A percentile compares a stretch with the other conserved stretches of the same genome.
Conservation (phyloP, 1,140 invertebrate genomes). For the Listronotus oregonensis region DNA sequence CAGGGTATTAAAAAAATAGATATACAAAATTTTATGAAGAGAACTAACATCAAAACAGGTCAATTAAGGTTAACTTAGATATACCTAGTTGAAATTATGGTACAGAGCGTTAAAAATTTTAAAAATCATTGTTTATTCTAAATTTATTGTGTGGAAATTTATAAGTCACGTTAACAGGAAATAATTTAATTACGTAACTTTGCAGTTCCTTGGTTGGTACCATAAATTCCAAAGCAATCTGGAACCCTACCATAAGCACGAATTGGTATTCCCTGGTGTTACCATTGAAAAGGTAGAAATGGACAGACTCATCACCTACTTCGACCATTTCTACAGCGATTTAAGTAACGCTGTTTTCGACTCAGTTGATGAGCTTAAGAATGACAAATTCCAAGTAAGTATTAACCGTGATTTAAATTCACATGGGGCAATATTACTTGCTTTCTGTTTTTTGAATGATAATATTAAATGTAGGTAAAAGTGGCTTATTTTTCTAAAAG, state of each 20-base stretch:
- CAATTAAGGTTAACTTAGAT: no score
- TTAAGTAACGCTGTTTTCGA: slow-evolving; percentile 66
- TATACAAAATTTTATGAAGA: no score
- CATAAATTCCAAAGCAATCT: slow-evolving; percentile 51
- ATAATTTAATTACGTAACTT: background rate
- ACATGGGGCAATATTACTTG: background rate
- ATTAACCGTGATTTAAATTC: background rate
- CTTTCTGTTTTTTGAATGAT: no score
- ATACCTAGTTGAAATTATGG: no score
- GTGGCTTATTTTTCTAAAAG: no score
- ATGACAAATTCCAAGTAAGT: slow-evolving; percentile 35
- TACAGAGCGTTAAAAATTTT: no score
- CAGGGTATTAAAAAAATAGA: no score
- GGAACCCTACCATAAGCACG: slow-evolving; percentile 63
- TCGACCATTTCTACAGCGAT: slow-evolving; percentile 70
- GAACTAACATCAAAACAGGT: no score
- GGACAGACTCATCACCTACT: slow-evolving; percentile 71
- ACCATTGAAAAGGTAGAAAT: slow-evolving; percentile 66
- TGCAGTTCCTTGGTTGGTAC: slow-evolving; percentile 17
- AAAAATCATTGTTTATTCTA: no score
- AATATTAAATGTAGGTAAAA: no score
- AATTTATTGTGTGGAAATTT: no score
- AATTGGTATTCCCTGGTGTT: slow-evolving; percentile 65
- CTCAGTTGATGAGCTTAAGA: slow-evolving; percentile 42
- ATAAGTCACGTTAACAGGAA: no score